Percentiles rank a stretch among this genome's conserved stretches.
Evolutionary conservation across 2,113 vertebrate species (phyloP).

Genomic region (Cyanoderma ruficeps): DNA sequence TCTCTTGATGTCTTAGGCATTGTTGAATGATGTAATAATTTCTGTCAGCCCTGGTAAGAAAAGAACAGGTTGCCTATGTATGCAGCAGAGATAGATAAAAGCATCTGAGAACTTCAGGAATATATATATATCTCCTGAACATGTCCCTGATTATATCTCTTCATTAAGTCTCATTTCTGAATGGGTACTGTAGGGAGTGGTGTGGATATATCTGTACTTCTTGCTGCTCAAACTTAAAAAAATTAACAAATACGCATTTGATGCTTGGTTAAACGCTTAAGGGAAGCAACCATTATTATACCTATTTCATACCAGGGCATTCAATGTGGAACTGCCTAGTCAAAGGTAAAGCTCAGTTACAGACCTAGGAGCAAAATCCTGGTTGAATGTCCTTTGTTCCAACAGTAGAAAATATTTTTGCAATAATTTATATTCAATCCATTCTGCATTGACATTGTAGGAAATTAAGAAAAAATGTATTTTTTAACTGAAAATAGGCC

Average conservation of each 20-base stretch:
- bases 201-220: neutral
- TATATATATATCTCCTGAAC: neutral
- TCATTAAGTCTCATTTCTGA: neutral
- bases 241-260: neutral
- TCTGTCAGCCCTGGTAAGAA: neutral
- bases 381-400: neutral
- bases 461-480: neutral
- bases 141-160: neutral
- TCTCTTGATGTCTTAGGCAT: neutral
- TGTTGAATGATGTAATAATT: neutral
- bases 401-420: neutral
- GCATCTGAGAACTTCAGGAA: neutral
- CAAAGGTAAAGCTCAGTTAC: neutral
- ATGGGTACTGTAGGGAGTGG: neutral
- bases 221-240: neutral
- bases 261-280: neutral
- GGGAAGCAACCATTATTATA: neutral
- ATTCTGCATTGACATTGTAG: neutral
- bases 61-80: neutral
- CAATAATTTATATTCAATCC: slow-evolving; percentile 35
- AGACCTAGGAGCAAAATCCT: neutral
- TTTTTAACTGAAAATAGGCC: neutral
- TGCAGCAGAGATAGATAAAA: neutral
- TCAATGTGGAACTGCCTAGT: neutral
- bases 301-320: neutral